Base-by-base conservation (phyloP, 2,888 invertebrate species). In the Dione vanillae region DNA sequence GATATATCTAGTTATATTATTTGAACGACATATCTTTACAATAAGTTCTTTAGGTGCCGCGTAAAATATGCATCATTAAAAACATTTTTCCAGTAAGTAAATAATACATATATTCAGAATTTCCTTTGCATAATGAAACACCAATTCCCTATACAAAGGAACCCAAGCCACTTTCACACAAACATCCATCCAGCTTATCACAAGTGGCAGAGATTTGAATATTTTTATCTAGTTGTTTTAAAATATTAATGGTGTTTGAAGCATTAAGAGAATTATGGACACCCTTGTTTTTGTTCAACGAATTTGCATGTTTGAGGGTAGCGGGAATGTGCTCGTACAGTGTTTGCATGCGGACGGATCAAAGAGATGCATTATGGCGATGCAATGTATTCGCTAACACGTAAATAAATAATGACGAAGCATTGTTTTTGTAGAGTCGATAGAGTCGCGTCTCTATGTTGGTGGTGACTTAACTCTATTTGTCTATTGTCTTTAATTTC, bases 321-420 rank as follows among this genome's bases (percentile, higher is more conserved):
- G 79, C 75, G 78, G 78, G 77, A 76, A 76, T 71, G 71, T 64
- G 5, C 49, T 49, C 2, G 19, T 19, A 67, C 75, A 69, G 79
- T 82, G 79, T 87, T 85, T 87, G 89, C 88, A 87, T 84, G 82
- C 78, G 82, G 77, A 78, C 82, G 81, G 87, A 85, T 86, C 87
- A 86, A 82, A 85, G 84, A 78, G 84, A 81, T 85, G 89, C 87
- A 88, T 88, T 88, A 87, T 81, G 79, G 78, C 80, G 86, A 87
- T 86, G 88, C 80, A 86, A 87, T 86, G 88, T 90, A 90, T 91
- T 90, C 89, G 82, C 78, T 84, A 86, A 88, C 92, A 91, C 91
- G 90, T 90, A 91, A 90, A 91, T 91, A 91, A 91, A 91, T 91
- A 90, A 89, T 85, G 85, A 87, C 85, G 89, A n/a, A 90, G 89